These are phyloP conservation scores for Phrynosoma platyrhinos DNA, from an alignment of 2,113 vertebrate genomes.

Conservation along the genomic window DNA sequence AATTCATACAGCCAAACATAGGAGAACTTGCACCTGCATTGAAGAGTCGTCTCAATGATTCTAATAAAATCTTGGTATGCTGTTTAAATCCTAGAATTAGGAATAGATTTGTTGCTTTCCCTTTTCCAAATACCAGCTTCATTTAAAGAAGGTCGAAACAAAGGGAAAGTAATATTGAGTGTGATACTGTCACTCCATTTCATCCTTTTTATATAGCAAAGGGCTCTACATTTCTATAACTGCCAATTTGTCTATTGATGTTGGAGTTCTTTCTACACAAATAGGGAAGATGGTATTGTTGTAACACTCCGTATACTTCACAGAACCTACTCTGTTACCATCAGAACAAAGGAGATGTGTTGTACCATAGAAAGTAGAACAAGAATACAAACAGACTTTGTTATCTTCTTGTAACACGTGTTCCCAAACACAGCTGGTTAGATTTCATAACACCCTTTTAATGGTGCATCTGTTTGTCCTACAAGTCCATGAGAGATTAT, in stretches of 20 bases:
- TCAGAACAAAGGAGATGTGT: conserved; percentile 4
- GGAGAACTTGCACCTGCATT: conserved; percentile 92
- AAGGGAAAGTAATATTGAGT: background rate
- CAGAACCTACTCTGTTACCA: background rate
- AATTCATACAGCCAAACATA: conserved; percentile 92
- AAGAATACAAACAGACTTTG: conserved; percentile 21
- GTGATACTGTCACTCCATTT: background rate
- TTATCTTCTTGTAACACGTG: conserved; percentile 6
- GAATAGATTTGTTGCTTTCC: conserved; percentile 10
- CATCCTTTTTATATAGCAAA: background rate
- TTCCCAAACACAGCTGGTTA: conserved; percentile 11
- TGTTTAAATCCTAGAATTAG: background rate
- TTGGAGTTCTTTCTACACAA: background rate
- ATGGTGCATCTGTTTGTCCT: conserved; percentile 24
- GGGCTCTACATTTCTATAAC: background rate
- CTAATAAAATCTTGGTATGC: conserved; percentile 96
- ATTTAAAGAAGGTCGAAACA: background rate
- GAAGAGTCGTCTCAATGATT: conserved; percentile 92
- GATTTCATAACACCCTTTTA: background rate
- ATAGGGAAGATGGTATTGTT: background rate
- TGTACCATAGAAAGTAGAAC: background rate
- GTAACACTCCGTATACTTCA: background rate
- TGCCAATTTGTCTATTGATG: background rate
- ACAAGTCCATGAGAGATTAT: background rate
- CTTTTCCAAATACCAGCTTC: background rate